Conservation (phyloP, 2,888 invertebrate genomes). For the Metallyticus violacea region DNA sequence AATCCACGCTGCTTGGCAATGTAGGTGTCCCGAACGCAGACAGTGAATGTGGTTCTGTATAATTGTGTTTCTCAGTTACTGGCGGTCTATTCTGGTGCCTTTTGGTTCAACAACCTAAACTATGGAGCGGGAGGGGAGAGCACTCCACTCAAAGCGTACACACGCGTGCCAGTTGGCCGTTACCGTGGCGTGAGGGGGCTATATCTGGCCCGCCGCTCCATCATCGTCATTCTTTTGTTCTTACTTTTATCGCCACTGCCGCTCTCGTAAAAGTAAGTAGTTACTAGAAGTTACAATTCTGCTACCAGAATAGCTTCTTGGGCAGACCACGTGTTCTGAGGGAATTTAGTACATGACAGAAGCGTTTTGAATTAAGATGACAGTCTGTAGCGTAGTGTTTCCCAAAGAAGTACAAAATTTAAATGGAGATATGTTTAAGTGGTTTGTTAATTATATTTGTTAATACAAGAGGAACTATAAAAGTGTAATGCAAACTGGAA, state of each 20-base stretch:
- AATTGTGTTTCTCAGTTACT: background rate
- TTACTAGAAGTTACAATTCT: background rate
- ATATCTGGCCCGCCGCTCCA: background rate
- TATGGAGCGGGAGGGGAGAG: background rate
- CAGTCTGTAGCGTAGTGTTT: too few relatives aligned
- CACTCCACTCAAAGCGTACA: background rate
- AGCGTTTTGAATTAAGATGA: too few relatives aligned
- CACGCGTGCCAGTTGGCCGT: background rate
- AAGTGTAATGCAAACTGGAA: too few relatives aligned
- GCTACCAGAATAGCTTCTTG: background rate
- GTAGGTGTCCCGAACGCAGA: background rate
- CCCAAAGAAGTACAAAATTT: too few relatives aligned
- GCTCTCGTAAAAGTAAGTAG: background rate
- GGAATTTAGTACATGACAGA: background rate
- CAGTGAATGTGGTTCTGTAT: background rate
- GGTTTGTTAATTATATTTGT: too few relatives aligned
- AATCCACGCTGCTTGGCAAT: background rate
- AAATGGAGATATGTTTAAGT: too few relatives aligned
- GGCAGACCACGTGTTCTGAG: background rate
- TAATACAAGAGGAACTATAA: too few relatives aligned
- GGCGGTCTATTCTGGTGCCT: background rate
- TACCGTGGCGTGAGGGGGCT: background rate
- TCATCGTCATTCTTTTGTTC: background rate
- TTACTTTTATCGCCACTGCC: background rate
- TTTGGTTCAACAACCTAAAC: background rate